Evolutionary conservation across 2,113 vertebrate species (phyloP).

Genomic region (Zosterops pallidus): DNA sequence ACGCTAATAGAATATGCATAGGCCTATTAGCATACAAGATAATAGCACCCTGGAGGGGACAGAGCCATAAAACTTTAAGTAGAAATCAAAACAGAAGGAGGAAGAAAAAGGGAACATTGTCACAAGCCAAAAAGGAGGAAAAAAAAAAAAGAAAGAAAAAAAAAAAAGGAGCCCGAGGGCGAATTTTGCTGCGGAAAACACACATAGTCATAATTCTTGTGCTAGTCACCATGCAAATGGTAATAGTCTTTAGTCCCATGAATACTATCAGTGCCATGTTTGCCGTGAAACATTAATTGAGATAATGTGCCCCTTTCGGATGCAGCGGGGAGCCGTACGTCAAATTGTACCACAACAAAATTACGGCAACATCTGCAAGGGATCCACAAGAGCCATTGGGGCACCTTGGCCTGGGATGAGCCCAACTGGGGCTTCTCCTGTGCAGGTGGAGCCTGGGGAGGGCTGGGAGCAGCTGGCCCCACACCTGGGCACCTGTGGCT

Average conservation of each 20-base stretch:
- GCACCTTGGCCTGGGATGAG: background rate
- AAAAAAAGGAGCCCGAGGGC: slow-evolving; percentile 78
- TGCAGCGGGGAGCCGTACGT: slow-evolving; percentile 54
- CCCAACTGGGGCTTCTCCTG: background rate
- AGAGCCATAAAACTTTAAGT: slow-evolving; percentile 92
- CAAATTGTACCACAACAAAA: slow-evolving; percentile 60
- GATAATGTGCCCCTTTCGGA: slow-evolving; percentile 71
- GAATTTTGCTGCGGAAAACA: slow-evolving; percentile 73
- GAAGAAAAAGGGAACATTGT: slow-evolving; percentile 87
- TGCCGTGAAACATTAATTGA: slow-evolving; percentile 76
- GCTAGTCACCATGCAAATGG: slow-evolving; percentile 78
- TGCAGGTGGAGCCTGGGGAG: background rate
- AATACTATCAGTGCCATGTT: slow-evolving; percentile 73
- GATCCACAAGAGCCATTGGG: background rate
- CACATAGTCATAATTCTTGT: slow-evolving; percentile 74
- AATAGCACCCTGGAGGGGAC: slow-evolving; percentile 92
- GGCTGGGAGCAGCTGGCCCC: background rate
- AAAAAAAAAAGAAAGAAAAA: slow-evolving; percentile 46
- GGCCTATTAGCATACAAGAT: slow-evolving; percentile 91
- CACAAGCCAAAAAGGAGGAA: slow-evolving; percentile 68
- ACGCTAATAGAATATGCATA: slow-evolving; percentile 92
- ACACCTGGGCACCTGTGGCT: background rate
- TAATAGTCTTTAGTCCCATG: slow-evolving; percentile 76
- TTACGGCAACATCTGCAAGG: slow-evolving; percentile 60
- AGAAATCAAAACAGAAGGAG: slow-evolving; percentile 93